Evolutionary conservation across 2,113 vertebrate species (phyloP).

Genomic region (Ceyx melanurus): DNA sequence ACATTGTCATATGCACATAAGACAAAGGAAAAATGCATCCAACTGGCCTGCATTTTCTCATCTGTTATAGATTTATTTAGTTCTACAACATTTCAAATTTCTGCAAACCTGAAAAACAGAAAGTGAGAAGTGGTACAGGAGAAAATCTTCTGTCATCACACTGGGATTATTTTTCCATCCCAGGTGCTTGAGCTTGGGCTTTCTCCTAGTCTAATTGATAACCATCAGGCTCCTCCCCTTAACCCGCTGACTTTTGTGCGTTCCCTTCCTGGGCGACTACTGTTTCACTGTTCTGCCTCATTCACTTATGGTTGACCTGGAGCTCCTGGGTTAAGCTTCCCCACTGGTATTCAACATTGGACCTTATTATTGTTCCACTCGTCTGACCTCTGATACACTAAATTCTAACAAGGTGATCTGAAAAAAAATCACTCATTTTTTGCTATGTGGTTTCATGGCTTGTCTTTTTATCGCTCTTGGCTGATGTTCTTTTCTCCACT

Average conservation of each 20-base stretch:
- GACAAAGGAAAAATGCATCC: neutral
- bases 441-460: conserved; percentile 70
- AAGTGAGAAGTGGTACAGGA: neutral
- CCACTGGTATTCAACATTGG: conserved; percentile 75
- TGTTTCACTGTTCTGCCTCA: conserved; percentile 59
- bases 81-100: conserved; percentile 9
- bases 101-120: neutral
- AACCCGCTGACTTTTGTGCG: conserved; percentile 65
- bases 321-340: conserved; percentile 82
- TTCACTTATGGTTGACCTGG: conserved; percentile 81
- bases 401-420: conserved; percentile 77
- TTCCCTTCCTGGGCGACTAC: conserved; percentile 52
- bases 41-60: conserved; percentile 1
- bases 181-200: neutral
- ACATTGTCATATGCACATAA: neutral
- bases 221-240: conserved; percentile 37
- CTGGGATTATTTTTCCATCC: neutral
- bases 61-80: conserved; percentile 4
- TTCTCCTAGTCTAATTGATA: conserved; percentile 61
- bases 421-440: conserved; percentile 68
- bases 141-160: conserved; percentile 16
- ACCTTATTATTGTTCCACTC: conserved; percentile 72
- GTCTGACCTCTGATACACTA: conserved; percentile 68
- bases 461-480: conserved; percentile 66
- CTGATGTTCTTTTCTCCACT: conserved; percentile 71